These are phyloP conservation scores for Matsumurasca onukii DNA, from an alignment of 1,140 invertebrate genomes.

Conservation along the genomic window DNA sequence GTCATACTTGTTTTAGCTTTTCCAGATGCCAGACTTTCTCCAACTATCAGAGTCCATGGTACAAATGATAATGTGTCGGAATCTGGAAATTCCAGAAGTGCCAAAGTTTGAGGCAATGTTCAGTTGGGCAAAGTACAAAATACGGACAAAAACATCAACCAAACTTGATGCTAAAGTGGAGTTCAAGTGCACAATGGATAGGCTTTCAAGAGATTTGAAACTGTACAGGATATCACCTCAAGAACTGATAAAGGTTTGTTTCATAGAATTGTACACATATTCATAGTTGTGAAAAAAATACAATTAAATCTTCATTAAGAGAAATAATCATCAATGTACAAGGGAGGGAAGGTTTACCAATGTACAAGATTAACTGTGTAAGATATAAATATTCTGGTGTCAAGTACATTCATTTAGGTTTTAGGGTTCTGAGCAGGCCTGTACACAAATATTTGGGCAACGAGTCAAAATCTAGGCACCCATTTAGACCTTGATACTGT, in stretches of 20 bases:
- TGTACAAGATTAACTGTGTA: no score
- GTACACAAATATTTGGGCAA: no score
- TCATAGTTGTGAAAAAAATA: neutral
- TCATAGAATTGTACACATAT: neutral
- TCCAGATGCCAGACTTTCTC: conserved; percentile 80
- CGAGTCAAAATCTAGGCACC: no score
- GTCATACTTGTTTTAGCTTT: conserved; percentile 57
- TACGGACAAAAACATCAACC: conserved; percentile 68
- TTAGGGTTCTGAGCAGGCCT: no score
- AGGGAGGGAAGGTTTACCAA: no score
- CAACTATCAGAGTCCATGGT: conserved; percentile 92
- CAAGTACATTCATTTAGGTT: no score
- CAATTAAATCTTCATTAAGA: neutral
- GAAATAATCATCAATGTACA: no score
- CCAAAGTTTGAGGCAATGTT: conserved; percentile 93
- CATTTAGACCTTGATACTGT: no score
- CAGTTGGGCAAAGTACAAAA: conserved; percentile 82
- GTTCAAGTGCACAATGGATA: conserved; percentile 90
- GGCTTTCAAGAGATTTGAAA: conserved; percentile 85
- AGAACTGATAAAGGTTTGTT: conserved; percentile 79
- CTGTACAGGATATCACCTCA: conserved; percentile 89
- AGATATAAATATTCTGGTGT: no score
- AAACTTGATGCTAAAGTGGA: conserved; percentile 84
- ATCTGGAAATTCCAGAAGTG: conserved; percentile 85
- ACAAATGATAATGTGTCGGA: conserved; percentile 75